Percentiles rank a stretch among this genome's conserved stretches.
Evolutionary conservation across 2,797 vertebrate species (phyloP).

Genomic region (Aeoliscus strigatus): DNA sequence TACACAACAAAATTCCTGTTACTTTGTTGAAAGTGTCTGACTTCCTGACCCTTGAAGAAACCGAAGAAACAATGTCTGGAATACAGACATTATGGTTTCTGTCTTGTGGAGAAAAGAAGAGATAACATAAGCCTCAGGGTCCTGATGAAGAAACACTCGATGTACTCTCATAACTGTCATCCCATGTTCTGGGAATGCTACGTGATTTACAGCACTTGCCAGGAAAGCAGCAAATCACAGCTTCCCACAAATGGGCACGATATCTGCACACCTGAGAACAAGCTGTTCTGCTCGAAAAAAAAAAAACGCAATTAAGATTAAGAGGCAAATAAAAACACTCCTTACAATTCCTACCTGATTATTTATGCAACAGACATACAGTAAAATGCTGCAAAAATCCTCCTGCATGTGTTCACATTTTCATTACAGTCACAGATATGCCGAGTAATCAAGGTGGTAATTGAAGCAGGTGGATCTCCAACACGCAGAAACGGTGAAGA

Average conservation of each 20-base stretch:
- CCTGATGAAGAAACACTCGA: constrained; percentile 41
- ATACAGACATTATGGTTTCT: too few species aligned
- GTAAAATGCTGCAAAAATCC: too few species aligned
- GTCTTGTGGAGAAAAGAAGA: constrained; percentile 21
- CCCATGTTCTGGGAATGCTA: too few species aligned
- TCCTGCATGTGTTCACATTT: too few species aligned
- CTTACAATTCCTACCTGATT: too few species aligned
- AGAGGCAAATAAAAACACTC: too few species aligned
- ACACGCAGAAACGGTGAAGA: constrained; percentile 12
- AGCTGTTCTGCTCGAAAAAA: constrained; percentile 34
- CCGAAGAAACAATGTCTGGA: constrained; percentile 27
- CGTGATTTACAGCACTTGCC: too few species aligned
- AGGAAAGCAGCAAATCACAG: too few species aligned
- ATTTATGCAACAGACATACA: too few species aligned
- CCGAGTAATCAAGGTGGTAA: constrained; percentile 30
- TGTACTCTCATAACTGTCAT: constrained; percentile 1
- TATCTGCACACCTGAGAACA: constrained; percentile 38
- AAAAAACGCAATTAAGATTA: too few species aligned
- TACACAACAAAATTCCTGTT: too few species aligned
- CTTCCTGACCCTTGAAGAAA: constrained; percentile 24
- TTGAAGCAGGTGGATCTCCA: constrained; percentile 34
- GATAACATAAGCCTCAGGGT: constrained; percentile 23
- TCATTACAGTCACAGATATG: constrained; percentile 37
- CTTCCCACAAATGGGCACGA: too few species aligned
- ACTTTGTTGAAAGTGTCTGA: constrained; percentile 32